Conservation (phyloP, 1,140 invertebrate genomes). For the Euwallacea similis region DNA sequence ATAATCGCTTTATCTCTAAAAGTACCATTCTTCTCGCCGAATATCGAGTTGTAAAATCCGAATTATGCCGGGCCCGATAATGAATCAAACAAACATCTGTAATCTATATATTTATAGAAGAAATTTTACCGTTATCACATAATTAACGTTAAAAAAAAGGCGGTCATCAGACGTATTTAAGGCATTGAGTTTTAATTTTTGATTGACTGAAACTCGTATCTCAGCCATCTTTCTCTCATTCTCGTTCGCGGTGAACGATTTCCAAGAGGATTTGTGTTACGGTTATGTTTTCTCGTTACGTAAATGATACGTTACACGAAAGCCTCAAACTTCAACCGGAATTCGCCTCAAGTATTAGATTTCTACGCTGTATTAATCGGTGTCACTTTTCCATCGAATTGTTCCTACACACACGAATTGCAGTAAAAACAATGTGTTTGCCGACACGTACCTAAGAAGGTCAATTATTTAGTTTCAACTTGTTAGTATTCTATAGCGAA, state of each 20-base stretch:
- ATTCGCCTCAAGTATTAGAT: too few species aligned
- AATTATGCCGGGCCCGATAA: conserved; percentile 2
- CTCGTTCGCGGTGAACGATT: conserved; percentile 4
- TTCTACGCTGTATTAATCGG: too few species aligned
- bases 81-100: conserved; percentile 31
- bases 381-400: too few species aligned
- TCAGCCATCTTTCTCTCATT: conserved; percentile 11
- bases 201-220: conserved; percentile 34
- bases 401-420: too few species aligned
- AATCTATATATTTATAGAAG: conserved; percentile 36
- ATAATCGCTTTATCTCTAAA: neutral
- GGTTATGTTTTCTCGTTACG: conserved; percentile 7
- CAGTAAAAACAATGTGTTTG: neutral
- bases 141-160: conserved; percentile 31
- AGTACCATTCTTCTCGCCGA: too few species aligned
- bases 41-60: neutral
- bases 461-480: conserved; percentile 4
- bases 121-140: conserved; percentile 34
- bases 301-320: neutral
- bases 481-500: neutral
- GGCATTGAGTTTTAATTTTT: conserved; percentile 34
- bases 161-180: conserved; percentile 35
- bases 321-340: neutral
- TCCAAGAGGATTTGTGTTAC: neutral
- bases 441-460: neutral